Percentiles rank a stretch among this genome's conserved stretches.
phyloP scores from a whole-genome alignment of 1,140 invertebrate species.

The Zaprionus davidi region DNA sequence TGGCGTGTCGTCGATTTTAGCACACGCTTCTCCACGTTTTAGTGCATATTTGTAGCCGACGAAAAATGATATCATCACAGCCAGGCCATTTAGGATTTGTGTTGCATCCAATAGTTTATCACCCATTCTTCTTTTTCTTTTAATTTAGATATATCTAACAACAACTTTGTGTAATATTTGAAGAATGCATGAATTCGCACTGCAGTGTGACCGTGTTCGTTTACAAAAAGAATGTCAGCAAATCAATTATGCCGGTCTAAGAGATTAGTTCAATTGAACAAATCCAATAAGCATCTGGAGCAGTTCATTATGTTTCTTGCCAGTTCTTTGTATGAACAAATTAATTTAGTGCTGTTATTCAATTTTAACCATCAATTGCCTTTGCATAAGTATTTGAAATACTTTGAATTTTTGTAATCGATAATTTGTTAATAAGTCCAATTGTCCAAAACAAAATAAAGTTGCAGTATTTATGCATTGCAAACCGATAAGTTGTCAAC shows the following conservation, averaged over 20 bases:
- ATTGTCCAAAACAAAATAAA: background rate
- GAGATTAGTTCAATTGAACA: background rate
- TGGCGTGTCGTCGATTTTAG: slow-evolving; percentile 47
- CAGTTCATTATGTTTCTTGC: background rate
- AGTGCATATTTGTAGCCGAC: slow-evolving; percentile 82
- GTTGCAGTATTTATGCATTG: background rate
- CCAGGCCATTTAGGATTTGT: slow-evolving; percentile 81
- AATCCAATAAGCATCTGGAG: background rate
- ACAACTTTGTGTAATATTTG: slow-evolving; percentile 19
- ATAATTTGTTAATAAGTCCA: background rate
- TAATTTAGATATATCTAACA: slow-evolving; percentile 22
- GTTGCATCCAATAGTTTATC: slow-evolving; percentile 77
- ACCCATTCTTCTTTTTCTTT: slow-evolving; percentile 57
- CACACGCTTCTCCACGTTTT: slow-evolving; percentile 61
- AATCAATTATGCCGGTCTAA: slow-evolving; percentile 5
- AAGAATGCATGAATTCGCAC: slow-evolving; percentile 16
- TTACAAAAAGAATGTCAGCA: background rate
- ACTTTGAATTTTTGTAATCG: background rate
- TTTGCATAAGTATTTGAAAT: background rate
- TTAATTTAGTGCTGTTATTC: background rate
- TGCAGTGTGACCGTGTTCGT: slow-evolving; percentile 7
- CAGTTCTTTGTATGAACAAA: background rate
- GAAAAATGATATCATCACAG: slow-evolving; percentile 83
- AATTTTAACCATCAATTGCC: background rate
- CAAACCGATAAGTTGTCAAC: background rate